Evolutionary conservation across 2,113 vertebrate species (phyloP).

Genomic region (Phylloscopus trochiloides): DNA sequence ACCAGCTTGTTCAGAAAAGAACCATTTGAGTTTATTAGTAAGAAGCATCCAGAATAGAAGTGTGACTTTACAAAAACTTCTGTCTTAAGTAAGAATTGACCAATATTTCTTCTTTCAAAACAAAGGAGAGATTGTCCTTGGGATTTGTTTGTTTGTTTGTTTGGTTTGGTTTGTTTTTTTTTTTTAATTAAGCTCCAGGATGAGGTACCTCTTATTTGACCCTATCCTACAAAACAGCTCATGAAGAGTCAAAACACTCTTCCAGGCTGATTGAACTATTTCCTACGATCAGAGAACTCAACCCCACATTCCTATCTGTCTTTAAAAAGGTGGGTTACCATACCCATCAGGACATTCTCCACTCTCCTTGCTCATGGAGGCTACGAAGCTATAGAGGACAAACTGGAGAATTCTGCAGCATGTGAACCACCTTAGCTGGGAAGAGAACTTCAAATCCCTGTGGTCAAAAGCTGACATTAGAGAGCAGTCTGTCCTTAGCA

Average conservation of each 20-base stretch:
- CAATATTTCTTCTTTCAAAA: background rate
- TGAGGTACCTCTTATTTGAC: background rate
- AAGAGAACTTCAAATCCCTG: background rate
- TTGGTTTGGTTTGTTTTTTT: background rate
- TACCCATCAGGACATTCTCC: background rate
- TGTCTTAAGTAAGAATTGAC: background rate
- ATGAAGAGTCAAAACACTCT: background rate
- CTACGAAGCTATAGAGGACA: background rate
- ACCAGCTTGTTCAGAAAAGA: background rate
- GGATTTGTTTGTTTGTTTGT: too few species aligned
- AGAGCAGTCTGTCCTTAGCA: background rate
- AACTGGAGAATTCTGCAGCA: background rate
- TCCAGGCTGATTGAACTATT: background rate
- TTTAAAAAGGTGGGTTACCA: background rate
- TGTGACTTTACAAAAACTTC: background rate
- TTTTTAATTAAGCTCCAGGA: background rate
- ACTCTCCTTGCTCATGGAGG: background rate
- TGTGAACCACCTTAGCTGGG: background rate
- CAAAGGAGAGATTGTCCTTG: background rate
- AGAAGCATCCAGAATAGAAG: background rate
- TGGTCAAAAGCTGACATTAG: background rate
- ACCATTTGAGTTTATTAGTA: background rate
- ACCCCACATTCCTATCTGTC: accelerated
- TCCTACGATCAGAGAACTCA: background rate
- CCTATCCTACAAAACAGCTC: background rate